Percentiles rank a stretch among this genome's conserved stretches.
phyloP scores from a whole-genome alignment of 2,113 vertebrate genomes.

The Ciconia boyciana region DNA sequence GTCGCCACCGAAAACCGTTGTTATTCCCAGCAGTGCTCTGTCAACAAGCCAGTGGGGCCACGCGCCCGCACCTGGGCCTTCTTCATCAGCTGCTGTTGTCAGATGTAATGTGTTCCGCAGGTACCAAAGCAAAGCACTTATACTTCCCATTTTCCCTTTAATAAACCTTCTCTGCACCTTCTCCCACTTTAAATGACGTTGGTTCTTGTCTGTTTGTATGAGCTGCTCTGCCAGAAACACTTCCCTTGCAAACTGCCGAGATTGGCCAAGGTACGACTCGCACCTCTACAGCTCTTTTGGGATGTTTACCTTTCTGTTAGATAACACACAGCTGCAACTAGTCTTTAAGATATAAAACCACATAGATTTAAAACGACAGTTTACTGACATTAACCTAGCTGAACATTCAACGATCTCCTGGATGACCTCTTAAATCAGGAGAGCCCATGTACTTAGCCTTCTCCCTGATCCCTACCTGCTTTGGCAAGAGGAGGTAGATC shows the following conservation, averaged over 20 bases:
- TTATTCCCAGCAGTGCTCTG: neutral
- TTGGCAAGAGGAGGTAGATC: neutral
- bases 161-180: neutral
- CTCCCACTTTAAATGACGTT: neutral
- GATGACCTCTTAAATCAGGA: neutral
- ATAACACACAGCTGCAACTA: neutral
- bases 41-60: neutral
- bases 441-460: neutral
- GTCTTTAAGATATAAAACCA: neutral
- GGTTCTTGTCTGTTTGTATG: neutral
- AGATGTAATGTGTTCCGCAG: neutral
- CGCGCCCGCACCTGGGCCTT: neutral
- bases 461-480: neutral
- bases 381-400: neutral
- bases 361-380: neutral
- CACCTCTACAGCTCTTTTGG: neutral
- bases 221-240: neutral
- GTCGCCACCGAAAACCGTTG: neutral
- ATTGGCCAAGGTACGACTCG: rapidly evolving
- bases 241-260: neutral
- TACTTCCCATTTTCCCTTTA: neutral
- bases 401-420: neutral
- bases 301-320: neutral
- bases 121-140: neutral
- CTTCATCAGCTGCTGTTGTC: neutral